A percentile compares a stretch with the other conserved stretches of the same genome.
Evolutionary conservation across 2,797 vertebrate species (phyloP).

Genomic region (Chloroceryle inda): DNA sequence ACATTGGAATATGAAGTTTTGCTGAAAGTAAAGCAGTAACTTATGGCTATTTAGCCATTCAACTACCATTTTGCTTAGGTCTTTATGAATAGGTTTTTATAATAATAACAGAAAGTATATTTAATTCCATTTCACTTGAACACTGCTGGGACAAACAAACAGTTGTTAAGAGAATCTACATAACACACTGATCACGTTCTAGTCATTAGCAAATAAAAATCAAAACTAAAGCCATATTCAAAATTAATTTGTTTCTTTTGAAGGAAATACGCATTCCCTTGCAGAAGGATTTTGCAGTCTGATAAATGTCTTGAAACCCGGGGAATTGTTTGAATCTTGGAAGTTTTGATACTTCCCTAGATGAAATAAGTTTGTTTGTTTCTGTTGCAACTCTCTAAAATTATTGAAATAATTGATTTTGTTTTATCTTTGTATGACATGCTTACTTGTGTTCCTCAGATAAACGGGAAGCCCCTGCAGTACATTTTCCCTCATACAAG

Average conservation of each 20-base stretch:
- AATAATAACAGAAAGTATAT: not conserved
- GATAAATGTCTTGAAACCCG: not conserved
- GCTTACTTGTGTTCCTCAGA: conserved; percentile 82
- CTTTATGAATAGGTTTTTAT: not conserved
- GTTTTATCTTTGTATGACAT: conserved; percentile 35
- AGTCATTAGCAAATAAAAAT: not conserved
- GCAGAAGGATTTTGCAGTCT: not conserved
- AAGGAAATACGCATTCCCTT: not conserved
- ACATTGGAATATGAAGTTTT: not conserved
- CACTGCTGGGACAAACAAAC: not conserved
- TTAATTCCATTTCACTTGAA: not conserved
- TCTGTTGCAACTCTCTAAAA: not conserved
- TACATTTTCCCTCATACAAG: conserved; percentile 93
- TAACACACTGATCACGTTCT: not conserved
- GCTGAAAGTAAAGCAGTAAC: not conserved
- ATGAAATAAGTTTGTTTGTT: not conserved
- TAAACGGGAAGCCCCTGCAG: conserved; percentile 88
- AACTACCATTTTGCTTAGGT: not conserved
- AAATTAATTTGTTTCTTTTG: not conserved
- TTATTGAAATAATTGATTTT: not conserved
- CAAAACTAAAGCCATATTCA: not conserved
- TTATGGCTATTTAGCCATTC: not conserved
- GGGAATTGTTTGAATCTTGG: not conserved
- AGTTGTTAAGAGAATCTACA: not conserved
- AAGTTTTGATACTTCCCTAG: not conserved